Conservation (phyloP, 2,888 invertebrate genomes). For the Spisula solida region DNA sequence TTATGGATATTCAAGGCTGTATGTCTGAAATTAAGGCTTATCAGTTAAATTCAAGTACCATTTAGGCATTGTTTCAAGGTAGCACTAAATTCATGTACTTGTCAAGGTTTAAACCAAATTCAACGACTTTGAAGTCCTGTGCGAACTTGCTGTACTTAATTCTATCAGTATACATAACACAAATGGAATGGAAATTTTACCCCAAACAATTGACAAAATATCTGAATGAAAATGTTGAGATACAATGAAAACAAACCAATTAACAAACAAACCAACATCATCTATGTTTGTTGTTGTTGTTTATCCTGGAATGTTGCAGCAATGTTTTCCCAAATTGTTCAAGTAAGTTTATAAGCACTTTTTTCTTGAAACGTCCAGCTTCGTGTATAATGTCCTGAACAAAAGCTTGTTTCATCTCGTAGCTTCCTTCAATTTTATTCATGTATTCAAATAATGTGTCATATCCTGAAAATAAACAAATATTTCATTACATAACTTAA, state of each 20-base stretch:
- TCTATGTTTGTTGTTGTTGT: conserved; percentile 59
- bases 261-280: conserved; percentile 23
- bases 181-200: too few relatives aligned
- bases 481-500: neutral
- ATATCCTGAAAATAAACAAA: conserved; percentile 81
- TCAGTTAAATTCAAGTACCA: too few relatives aligned
- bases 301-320: conserved; percentile 67
- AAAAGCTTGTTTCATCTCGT: conserved; percentile 81
- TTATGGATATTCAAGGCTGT: too few relatives aligned
- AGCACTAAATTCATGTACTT: too few relatives aligned
- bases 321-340: conserved; percentile 80
- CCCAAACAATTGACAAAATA: too few relatives aligned
- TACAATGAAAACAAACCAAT: conserved; percentile 16
- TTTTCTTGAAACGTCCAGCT: conserved; percentile 84
- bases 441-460: conserved; percentile 82
- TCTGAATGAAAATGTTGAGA: neutral
- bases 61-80: too few relatives aligned
- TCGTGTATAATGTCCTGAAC: conserved; percentile 83
- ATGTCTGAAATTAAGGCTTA: too few relatives aligned
- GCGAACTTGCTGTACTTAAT: too few relatives aligned
- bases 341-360: conserved; percentile 77
- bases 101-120: too few relatives aligned
- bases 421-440: conserved; percentile 81
- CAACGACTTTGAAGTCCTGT: too few relatives aligned
- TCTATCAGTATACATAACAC: too few relatives aligned